phyloP scores from a whole-genome alignment of 2,888 invertebrate species.

The Pheosia gnoma region DNA sequence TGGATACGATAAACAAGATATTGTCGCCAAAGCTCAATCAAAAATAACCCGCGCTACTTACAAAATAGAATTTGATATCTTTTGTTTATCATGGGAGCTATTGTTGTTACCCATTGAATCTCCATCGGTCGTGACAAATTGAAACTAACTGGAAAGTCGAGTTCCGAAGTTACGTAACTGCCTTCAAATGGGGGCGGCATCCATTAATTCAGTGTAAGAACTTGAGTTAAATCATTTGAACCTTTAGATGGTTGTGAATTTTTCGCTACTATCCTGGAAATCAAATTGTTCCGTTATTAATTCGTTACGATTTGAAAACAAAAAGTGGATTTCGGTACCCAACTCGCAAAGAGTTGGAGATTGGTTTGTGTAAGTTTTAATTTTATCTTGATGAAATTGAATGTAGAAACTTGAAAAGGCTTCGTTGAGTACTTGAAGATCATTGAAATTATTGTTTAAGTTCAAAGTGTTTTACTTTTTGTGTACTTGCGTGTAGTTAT shows the following conservation, averaged over 20 bases:
- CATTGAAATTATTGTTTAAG: slow-evolving; percentile 45
- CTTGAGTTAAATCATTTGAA: slow-evolving; percentile 74
- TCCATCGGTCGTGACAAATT: slow-evolving; percentile 74
- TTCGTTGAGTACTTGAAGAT: slow-evolving; percentile 33
- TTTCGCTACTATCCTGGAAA: slow-evolving; percentile 49
- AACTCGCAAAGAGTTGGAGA: slow-evolving; percentile 35
- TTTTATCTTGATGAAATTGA: slow-evolving; percentile 45
- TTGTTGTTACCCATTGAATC: slow-evolving; percentile 68
- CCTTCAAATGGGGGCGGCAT: slow-evolving; percentile 64
- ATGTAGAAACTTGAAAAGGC: slow-evolving; percentile 26
- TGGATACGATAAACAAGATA: neutral
- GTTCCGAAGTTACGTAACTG: slow-evolving; percentile 60
- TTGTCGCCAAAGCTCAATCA: slow-evolving; percentile 31
- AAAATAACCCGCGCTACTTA: slow-evolving; percentile 28
- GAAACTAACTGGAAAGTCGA: slow-evolving; percentile 75
- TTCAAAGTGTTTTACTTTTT: slow-evolving; percentile 39
- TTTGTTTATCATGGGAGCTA: slow-evolving; percentile 63
- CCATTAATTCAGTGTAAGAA: slow-evolving; percentile 75
- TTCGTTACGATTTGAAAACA: slow-evolving; percentile 50
- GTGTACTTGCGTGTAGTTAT: slow-evolving; percentile 32
- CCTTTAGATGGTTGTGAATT: slow-evolving; percentile 54
- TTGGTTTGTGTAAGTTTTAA: slow-evolving; percentile 45
- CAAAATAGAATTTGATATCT: slow-evolving; percentile 53
- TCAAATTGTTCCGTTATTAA: slow-evolving; percentile 59
- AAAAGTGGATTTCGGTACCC: slow-evolving; percentile 44